These are phyloP conservation scores for Epistrophe eligans DNA, from an alignment of 2,888 invertebrate genomes.

Conservation along the genomic window DNA sequence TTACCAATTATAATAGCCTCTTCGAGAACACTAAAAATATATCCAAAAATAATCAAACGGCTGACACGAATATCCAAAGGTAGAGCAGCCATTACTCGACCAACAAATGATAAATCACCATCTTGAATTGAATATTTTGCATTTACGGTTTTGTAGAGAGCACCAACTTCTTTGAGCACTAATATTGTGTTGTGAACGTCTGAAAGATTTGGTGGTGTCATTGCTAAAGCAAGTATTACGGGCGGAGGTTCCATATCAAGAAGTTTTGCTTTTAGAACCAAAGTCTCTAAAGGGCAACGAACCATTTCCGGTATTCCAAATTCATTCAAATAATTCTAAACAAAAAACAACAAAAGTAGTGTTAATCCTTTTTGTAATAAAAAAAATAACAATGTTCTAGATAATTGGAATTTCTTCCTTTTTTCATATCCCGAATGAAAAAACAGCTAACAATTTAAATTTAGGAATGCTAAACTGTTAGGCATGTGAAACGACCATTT, in stretches of 20 bases:
- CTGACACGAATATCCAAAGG: constrained; percentile 93
- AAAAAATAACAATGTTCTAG: too few relatives aligned
- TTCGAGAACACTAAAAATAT: constrained; percentile 92
- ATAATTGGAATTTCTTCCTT: too few relatives aligned
- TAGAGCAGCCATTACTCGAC: constrained; percentile 91
- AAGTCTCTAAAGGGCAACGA: constrained; percentile 91
- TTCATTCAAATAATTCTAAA: constrained; percentile 84
- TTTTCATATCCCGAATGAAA: too few relatives aligned
- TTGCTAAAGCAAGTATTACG: constrained; percentile 91
- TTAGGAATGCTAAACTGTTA: too few relatives aligned
- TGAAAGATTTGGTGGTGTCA: constrained; percentile 93
- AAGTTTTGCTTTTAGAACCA: constrained; percentile 92
- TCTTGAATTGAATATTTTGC: constrained; percentile 86
- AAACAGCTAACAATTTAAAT: too few relatives aligned
- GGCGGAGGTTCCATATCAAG: constrained; percentile 92
- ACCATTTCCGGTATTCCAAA: constrained; percentile 90
- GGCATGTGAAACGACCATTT: too few relatives aligned
- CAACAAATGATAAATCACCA: constrained; percentile 95
- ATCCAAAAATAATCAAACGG: constrained; percentile 93
- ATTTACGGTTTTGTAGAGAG: constrained; percentile 87
- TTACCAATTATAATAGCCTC: constrained; percentile 92
- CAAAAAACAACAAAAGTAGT: constrained; percentile 24
- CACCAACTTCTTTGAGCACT: constrained; percentile 94
- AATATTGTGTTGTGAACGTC: constrained; percentile 93
- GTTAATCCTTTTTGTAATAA: too few relatives aligned